Base-by-base conservation (phyloP, 92 coral and sea anemone genomes). In the Zoanthus solanderi region DNA sequence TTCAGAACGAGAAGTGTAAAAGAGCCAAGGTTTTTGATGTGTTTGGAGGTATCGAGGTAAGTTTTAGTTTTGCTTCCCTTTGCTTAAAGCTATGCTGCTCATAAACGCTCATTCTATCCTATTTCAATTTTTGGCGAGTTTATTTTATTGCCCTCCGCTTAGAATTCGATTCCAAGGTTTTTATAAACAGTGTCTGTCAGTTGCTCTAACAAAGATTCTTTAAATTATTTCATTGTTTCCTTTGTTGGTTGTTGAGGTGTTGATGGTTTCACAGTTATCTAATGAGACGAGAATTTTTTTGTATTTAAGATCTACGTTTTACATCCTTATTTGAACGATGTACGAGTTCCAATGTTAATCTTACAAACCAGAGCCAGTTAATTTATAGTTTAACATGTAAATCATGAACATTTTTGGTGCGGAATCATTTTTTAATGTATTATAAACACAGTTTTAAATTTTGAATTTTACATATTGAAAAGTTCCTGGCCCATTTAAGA, bases 31-130 rank as follows among this genome's bases (percentile, higher is more conserved):
- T 91, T 54, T 63, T 95, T 32, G 84, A 91, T 88, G 74, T 95
- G 46, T 95, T 95, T 87, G 98, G 96, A 50, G 98, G 98, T 87
- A 94, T 95, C 34, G 98, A 95, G 98, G 98, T 95, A 63, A 87
- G 91, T 78, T 50, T 50, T 7, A 50, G 4, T 1, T 50, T 50
- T 50, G 1, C 4, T 50, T 10, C 54, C 54, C 0, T 50, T 50
- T 50, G 54, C 3, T 50, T 34, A 34, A 34, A 1, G 42, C 42
- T 34, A 34, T 34, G 1, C 42, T 34, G 42, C 3, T 34, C 42
- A 34, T 34, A 34, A 17, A 31, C 6, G 5, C 10, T 53, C 14
- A 29, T 52, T 50, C 14, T n/a, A 78, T 56, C 29, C 30, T 1
- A 3, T 34, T 34, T 34, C 2, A 34, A 3, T 1, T 34, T 34